Evolutionary conservation across 92 coral and sea anemone genomes (phyloP).

Genomic region (Porites divaricata): DNA sequence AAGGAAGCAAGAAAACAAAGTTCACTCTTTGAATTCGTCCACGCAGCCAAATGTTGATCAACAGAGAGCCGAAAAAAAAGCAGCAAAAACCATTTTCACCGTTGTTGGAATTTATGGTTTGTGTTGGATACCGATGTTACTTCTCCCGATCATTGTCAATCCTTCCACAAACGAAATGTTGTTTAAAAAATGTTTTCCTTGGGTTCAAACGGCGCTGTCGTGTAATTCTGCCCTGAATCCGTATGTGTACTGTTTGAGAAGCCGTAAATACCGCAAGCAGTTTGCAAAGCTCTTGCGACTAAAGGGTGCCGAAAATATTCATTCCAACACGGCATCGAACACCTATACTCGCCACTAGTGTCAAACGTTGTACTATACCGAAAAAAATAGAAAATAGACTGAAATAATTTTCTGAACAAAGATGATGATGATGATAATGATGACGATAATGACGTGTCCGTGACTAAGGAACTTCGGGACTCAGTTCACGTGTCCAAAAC

Average conservation of each 20-base stretch:
- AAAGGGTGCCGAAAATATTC: not conserved
- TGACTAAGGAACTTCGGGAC: too few species aligned
- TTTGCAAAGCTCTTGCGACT: constrained; percentile 20
- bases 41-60: not conserved
- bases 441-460: too few species aligned
- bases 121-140: constrained; percentile 25
- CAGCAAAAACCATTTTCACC: constrained; percentile 26
- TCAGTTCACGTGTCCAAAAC: too few species aligned
- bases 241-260: constrained; percentile 22
- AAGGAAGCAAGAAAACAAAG: constrained; percentile 43
- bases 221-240: constrained; percentile 65
- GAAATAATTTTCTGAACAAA: not conserved
- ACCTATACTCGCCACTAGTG: not conserved
- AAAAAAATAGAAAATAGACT: too few species aligned
- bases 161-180: not conserved
- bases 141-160: constrained; percentile 8
- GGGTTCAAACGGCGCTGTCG: constrained; percentile 11
- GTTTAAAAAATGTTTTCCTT: constrained; percentile 1
- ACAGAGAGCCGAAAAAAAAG: constrained; percentile 25
- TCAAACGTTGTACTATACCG: too few species aligned
- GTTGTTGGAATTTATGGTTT: constrained; percentile 20
- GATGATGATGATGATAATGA: too few species aligned
- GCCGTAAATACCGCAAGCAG: constrained; percentile 39
- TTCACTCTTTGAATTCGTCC: not conserved
- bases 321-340: constrained; percentile 1